Percentiles rank a stretch among this genome's conserved stretches.
Evolutionary conservation across 2,888 invertebrate genomes (phyloP).

Genomic region (Bugula neritina): DNA sequence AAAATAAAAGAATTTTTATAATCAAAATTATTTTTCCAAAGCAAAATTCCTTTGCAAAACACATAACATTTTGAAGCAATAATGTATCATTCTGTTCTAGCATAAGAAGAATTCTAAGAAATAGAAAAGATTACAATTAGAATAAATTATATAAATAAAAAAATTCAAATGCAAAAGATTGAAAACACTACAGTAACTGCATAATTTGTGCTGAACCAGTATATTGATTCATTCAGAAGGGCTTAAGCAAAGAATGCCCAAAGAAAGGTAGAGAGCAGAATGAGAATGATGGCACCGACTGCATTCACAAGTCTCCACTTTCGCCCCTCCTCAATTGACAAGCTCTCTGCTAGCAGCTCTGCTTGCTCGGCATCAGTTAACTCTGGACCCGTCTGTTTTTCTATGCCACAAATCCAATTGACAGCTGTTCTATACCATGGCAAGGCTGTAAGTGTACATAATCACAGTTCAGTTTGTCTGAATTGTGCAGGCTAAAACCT

Average conservation of each 20-base stretch:
- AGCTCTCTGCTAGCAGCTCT: background rate
- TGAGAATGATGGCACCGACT: background rate
- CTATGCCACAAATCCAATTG: constrained; percentile 53
- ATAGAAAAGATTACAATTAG: no score
- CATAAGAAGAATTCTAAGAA: no score
- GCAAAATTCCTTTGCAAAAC: no score
- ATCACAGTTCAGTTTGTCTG: no score
- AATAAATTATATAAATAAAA: no score
- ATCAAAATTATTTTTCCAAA: background rate
- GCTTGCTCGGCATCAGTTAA: background rate
- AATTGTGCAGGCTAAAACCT: no score
- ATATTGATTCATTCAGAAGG: no score
- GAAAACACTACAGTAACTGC: no score
- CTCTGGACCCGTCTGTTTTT: constrained; percentile 32
- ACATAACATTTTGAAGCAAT: no score
- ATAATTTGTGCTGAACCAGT: no score
- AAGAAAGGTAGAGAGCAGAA: background rate
- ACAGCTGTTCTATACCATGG: constrained; percentile 44
- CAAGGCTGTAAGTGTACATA: constrained; percentile 32
- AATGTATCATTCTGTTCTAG: no score
- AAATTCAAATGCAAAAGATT: no score
- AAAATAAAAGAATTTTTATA: background rate
- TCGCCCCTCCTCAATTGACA: constrained; percentile 15
- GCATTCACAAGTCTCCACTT: constrained; percentile 9
- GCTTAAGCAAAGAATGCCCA: constrained; percentile 26